Evolutionary conservation across 2,113 vertebrate species (phyloP), one percentile per base, ranked within the genome.

Genomic region (Chauna torquata): DNA sequence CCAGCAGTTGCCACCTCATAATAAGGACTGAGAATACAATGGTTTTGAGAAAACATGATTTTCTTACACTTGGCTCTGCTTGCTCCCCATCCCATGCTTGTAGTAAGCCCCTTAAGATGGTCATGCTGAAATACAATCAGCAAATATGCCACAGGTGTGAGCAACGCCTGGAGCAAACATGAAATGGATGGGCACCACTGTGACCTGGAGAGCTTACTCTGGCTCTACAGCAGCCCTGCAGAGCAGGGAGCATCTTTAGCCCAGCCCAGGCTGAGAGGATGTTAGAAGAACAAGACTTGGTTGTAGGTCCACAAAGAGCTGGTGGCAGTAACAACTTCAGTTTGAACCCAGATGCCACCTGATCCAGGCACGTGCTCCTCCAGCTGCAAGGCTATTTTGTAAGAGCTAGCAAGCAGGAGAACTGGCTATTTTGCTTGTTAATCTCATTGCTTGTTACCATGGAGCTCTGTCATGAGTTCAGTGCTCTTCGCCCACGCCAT

Each of bases 381-480:
- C 78, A 87, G 57, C 66, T 94, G n/a, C 93, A 92, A 82, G 70
- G 57, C 34, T 76, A 3, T 87, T 91, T 84, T 65, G 0, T 4
- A 9, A 42, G 32, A 84, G 70, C 44, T 55, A 52, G 47, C 1
- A 8, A 96, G 55, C 80, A 80, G 45, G 34, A 90, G 52, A 88
- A 84, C 19, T 47, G 83, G 88, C n/a, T 86, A 84, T 91, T 96
- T 95, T 69, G 55, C 77, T 75, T 32, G 50, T 85, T 95, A 96
- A 79, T 85, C 61, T 69, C 65, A 69, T 61, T 40, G 27, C 94
- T 92, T n/a, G 94, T 95, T 97, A 75, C 95, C 96, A 95, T 92
- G 94, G 96, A 95, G 92, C 94, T 97, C 75, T 88, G 66, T 40
- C n/a, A 38, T 3, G 3, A 94, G 86, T 86, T 88, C 93, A 96